These are phyloP conservation scores for Aphis gossypii DNA, from an alignment of 1,140 invertebrate species.

Conservation along the genomic window DNA sequence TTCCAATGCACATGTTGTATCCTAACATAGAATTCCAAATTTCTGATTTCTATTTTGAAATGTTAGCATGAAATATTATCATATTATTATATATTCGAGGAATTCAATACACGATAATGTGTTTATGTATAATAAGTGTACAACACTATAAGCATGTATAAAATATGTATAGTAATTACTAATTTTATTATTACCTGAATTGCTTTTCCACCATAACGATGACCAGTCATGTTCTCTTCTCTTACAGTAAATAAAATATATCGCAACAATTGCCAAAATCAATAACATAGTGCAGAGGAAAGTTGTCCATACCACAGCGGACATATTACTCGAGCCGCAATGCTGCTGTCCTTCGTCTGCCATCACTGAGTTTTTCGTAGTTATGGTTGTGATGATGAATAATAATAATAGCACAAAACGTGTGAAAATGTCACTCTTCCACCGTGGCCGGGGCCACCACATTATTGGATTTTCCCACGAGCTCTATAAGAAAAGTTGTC, in stretches of 20 bases:
- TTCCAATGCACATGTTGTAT: background rate
- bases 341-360: constrained; percentile 12
- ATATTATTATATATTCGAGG: background rate
- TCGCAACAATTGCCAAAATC: background rate
- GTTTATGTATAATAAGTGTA: background rate
- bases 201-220: constrained; percentile 44
- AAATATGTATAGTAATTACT: no score
- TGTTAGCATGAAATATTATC: background rate
- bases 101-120: background rate
- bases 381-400: background rate
- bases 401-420: background rate
- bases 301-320: constrained; percentile 15
- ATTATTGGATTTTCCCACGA: background rate
- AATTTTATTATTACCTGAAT: background rate
- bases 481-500: background rate
- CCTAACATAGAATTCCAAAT: background rate
- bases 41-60: background rate
- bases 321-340: background rate
- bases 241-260: constrained; percentile 38
- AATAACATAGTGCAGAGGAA: background rate
- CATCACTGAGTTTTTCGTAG: background rate
- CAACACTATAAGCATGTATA: background rate
- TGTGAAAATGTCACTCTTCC: constrained; percentile 19
- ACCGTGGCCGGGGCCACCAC: constrained; percentile 45
- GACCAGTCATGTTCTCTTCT: constrained; percentile 27